A percentile compares a stretch with the other conserved stretches of the same genome.
phyloP scores from a whole-genome alignment of 2,113 vertebrate species.

The Thamnophis sirtalis region DNA sequence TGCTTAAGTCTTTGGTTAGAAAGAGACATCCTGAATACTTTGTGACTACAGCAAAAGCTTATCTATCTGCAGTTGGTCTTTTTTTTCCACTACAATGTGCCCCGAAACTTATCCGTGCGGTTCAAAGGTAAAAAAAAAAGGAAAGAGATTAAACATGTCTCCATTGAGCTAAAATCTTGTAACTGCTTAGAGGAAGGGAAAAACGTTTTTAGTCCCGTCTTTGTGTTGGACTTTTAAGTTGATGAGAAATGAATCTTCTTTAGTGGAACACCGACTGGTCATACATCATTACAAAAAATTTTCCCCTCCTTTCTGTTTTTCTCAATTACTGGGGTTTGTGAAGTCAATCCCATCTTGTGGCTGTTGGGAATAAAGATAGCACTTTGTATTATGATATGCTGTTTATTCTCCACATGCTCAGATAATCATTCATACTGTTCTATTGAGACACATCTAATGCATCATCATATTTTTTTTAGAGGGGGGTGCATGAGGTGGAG shows the following conservation, averaged over 20 bases:
- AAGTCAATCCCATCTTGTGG: background rate
- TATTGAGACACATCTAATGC: constrained; percentile 1
- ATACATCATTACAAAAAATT: background rate
- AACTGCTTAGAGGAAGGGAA: background rate
- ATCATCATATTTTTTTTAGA: constrained; percentile 5
- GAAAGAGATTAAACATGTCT: constrained; percentile 3
- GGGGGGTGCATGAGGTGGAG: too few relatives aligned
- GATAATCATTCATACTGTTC: constrained; percentile 14
- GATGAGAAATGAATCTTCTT: constrained; percentile 23
- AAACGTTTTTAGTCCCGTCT: constrained; percentile 28
- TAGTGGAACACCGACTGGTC: constrained; percentile 3
- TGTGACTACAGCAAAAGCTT: background rate
- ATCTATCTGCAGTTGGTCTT: background rate
- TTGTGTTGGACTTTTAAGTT: constrained; percentile 27
- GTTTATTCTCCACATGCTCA: constrained; percentile 28
- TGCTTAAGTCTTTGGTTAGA: background rate
- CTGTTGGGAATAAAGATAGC: constrained; percentile 6
- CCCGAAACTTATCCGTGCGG: background rate
- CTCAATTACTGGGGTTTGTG: constrained; percentile 16
- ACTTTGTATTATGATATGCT: constrained; percentile 22
- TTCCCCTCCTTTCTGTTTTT: constrained; percentile 34
- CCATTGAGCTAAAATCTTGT: constrained; percentile 11
- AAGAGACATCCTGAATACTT: background rate
- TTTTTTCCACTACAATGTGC: background rate
- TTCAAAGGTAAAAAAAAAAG: constrained; percentile 22